Conservation (phyloP, 2,797 vertebrate species). For the Spondyliosoma cantharus region DNA sequence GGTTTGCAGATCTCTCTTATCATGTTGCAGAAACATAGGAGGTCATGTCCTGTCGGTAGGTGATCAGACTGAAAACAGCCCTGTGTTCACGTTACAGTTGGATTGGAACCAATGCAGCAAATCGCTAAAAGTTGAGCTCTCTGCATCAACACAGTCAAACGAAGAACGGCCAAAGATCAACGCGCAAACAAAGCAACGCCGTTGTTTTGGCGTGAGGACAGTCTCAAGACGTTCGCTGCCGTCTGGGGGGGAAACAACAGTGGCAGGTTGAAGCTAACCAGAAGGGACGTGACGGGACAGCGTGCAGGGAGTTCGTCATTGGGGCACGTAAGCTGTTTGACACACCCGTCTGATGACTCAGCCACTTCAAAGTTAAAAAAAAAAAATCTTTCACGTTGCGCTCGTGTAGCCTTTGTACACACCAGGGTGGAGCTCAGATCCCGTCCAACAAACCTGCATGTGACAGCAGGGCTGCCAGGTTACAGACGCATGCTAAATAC, state of each 20-base stretch:
- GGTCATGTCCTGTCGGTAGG: too few species aligned
- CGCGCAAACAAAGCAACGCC: background rate
- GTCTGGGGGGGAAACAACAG: background rate
- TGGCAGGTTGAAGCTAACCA: slow-evolving; percentile 9
- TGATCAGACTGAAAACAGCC: too few species aligned
- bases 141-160: background rate
- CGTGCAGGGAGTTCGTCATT: background rate
- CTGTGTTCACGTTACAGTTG: too few species aligned
- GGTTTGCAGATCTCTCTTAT: too few species aligned
- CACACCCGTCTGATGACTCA: slow-evolving; percentile 9
- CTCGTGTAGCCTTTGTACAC: slow-evolving; percentile 16
- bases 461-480: slow-evolving; percentile 8
- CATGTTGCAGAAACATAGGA: too few species aligned
- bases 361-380: slow-evolving; percentile 18
- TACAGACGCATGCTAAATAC: slow-evolving; percentile 47
- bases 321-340: background rate
- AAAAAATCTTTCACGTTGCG: slow-evolving; percentile 13
- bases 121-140: too few species aligned
- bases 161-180: background rate
- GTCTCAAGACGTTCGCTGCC: slow-evolving; percentile 6
- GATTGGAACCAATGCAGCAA: too few species aligned
- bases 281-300: background rate
- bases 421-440: slow-evolving; percentile 4
- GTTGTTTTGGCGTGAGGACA: slow-evolving; percentile 2
- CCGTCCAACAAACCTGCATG: background rate